Percentiles rank a stretch among this genome's conserved stretches.
Conservation (phyloP, 1,140 invertebrate species). For the Macrobrachium nipponense region DNA sequence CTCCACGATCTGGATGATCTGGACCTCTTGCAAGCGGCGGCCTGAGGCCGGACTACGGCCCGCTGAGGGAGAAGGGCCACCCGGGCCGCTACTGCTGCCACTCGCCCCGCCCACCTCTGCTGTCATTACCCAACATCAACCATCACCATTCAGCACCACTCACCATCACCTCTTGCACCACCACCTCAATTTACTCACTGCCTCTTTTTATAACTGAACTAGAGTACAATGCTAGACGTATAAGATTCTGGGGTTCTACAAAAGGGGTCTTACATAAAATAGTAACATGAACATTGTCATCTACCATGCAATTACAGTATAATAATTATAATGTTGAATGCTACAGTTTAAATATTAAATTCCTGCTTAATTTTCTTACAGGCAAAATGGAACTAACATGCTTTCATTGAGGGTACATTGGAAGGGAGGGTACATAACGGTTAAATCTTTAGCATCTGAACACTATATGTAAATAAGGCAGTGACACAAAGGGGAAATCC, state of each 20-base stretch:
- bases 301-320: neutral
- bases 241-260: no score
- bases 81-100: slow-evolving; percentile 39
- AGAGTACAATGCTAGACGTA: neutral
- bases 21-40: slow-evolving; percentile 68
- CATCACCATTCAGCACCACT: slow-evolving; percentile 53
- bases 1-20: slow-evolving; percentile 70
- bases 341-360: no score
- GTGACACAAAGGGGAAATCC: neutral
- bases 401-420: no score
- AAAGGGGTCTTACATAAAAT: no score
- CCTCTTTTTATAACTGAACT: slow-evolving; percentile 37
- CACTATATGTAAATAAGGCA: neutral
- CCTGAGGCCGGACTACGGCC: slow-evolving; percentile 61
- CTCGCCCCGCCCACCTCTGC: slow-evolving; percentile 56
- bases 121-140: slow-evolving; percentile 62
- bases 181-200: slow-evolving; percentile 44
- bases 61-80: slow-evolving; percentile 39
- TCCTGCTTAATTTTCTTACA: neutral
- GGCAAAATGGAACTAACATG: no score
- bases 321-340: no score
- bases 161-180: slow-evolving; percentile 50
- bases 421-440: no score
- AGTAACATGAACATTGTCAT: neutral
- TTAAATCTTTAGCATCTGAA: neutral